Evolutionary conservation across 2,888 invertebrate genomes (phyloP), one percentile per base, ranked within the genome.

Genomic region (Lithophane socia): DNA sequence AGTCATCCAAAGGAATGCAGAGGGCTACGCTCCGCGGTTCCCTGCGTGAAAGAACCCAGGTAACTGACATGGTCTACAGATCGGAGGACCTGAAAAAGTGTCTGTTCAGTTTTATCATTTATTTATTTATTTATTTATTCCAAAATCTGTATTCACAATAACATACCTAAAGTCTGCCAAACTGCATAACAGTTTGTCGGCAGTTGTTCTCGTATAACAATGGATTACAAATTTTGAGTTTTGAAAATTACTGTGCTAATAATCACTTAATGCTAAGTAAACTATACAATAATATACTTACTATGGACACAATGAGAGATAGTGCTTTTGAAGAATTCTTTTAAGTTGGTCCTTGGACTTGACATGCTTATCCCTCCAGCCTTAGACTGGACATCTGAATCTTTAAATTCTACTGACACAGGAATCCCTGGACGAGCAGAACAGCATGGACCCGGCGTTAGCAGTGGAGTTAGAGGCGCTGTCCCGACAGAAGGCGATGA

Each of bases 401-500:
- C n/a, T n/a, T 56, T n/a, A 56, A 56, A 56, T 60, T 29, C 29
- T 58, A 5, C 18, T 7, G 1, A 3, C 2, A 10, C 54, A 81
- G 79, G 29, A 29, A 21, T 8, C 7, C 9, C 4, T 49, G 18
- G 12, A 10, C 13, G 13, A 18, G 10, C 9, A 47, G 56, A 58
- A 47, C 13, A 75, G 12, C 16, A 81, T 87, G 86, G 86, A 87
- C 29, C 84, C 78, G 10, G 79, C 84, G 24, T 44, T 69, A 9
- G 76, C 78, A 13, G 61, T 87, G 21, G 86, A 88, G 64, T 4
- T 78, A 5, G 54, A 68, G 0, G 78, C 82, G 0, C 42, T 80
- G 2, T 80, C 75, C 0, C 75, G 82, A 0, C 85, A 79, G 79
- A 88, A 86, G 52, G 76, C 68, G 7, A 85, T 87, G 88, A 77